Evolutionary conservation across 2,888 invertebrate genomes (phyloP), one percentile per base, ranked within the genome.

Genomic region (Muschampia plurimacula): DNA sequence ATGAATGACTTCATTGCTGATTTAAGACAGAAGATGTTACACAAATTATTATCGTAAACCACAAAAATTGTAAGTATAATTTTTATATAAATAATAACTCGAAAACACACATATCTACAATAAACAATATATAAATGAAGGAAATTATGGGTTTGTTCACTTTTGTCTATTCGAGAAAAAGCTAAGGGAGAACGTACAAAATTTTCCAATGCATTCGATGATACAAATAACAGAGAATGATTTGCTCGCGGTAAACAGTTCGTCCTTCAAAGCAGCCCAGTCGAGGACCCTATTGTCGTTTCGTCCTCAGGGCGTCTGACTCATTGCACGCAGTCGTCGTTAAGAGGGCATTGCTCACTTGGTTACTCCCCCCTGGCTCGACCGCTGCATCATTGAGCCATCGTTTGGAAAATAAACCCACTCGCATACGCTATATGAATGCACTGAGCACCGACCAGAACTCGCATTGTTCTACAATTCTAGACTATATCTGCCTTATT

Each of bases 321-420:
- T 94, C 92, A 86, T 77, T 88, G 86, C 85, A 87, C 86, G 89
- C 88, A 89, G 88, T 89, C 87, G 89, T 91, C 92, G 92, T 93
- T 87, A 92, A 91, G 92, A 93, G 93, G 93, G 91, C 93, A 92
- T 88, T 93, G 93, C 90, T 92, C 93, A 92, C 88, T 88, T 86
- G 84, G 85, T 83, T 83, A 85, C 89, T 89, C 90, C 89, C 86
- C 87, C 84, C 86, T 84, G 82, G 83, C 82, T 79, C 84, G 87
- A 81, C 83, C 87, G 85, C 81, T 89, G 89, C 91, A 90, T 82
- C 85, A 78, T 67, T 67, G 67, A 75, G 74, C 71, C 77, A 73
- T 74, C 75, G 75, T 74, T 85, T 87, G 80, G 80, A 87, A 86
- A 88, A 87, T 85, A 72, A 46, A 22, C 67, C 67, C 59, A 32